These are phyloP conservation scores for Urocitellus parryii DNA, from an alignment of 2,113 vertebrate species.

Conservation along the genomic window DNA sequence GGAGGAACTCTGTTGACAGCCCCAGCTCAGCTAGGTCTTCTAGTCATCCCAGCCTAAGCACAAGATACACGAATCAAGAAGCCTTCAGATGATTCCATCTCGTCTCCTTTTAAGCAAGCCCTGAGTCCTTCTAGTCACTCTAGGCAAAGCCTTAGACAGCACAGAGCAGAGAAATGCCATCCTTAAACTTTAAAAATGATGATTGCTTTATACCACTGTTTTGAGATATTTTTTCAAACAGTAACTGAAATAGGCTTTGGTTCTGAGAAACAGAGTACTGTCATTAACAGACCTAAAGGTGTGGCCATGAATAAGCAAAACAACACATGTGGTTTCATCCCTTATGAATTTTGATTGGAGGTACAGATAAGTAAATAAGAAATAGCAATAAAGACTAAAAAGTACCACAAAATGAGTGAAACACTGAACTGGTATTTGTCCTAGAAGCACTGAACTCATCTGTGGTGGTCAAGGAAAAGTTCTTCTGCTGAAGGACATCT, in stretches of 20 bases:
- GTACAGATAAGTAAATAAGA: background rate
- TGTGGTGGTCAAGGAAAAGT: background rate
- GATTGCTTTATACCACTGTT: background rate
- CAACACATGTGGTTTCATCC: background rate
- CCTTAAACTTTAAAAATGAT: background rate
- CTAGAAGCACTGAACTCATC: background rate
- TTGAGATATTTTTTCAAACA: background rate
- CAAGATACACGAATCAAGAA: background rate
- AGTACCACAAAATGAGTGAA: rapidly evolving
- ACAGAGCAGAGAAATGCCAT: background rate
- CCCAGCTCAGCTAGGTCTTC: background rate
- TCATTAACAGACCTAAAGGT: background rate
- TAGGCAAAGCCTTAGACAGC: background rate
- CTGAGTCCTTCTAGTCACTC: background rate
- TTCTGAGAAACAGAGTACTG: background rate
- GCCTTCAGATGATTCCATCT: background rate
- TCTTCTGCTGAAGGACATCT: background rate
- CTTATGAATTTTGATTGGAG: background rate
- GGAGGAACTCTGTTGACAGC: background rate
- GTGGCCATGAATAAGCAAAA: background rate
- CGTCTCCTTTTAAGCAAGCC: background rate
- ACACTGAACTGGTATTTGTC: too few species aligned
- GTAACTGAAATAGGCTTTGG: background rate
- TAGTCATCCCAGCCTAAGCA: background rate
- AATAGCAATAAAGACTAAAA: background rate